phyloP scores from a whole-genome alignment of 2,113 vertebrate genomes.

The Scartelaos histophorus region DNA sequence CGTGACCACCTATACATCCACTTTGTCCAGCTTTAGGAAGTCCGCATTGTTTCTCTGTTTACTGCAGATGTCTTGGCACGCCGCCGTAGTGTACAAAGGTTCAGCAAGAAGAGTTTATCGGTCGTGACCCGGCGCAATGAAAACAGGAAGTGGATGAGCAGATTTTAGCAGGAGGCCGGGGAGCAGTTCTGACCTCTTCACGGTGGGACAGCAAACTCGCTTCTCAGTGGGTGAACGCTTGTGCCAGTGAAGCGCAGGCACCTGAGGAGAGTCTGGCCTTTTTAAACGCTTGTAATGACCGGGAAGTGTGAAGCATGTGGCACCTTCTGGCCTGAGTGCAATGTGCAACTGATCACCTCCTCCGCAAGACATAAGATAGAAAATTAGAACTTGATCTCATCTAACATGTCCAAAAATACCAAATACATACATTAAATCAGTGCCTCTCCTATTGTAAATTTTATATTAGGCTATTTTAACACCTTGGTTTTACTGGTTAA shows the following conservation, averaged over 20 bases:
- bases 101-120: constrained; percentile 15
- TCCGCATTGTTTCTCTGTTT: constrained; percentile 28
- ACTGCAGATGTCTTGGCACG: constrained; percentile 19
- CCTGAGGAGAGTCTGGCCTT: constrained; percentile 39
- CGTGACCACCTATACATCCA: neutral
- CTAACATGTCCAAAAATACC: too few relatives aligned
- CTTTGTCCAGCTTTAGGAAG: constrained; percentile 4
- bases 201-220: constrained; percentile 22
- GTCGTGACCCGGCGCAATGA: constrained; percentile 2
- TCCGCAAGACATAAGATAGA: neutral
- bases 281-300: constrained; percentile 48
- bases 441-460: too few relatives aligned
- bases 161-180: neutral
- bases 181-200: constrained; percentile 11
- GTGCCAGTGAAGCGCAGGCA: constrained; percentile 19
- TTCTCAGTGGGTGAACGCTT: constrained; percentile 34
- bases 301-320: constrained; percentile 1
- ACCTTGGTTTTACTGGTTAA: too few relatives aligned
- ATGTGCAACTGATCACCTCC: neutral
- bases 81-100: constrained; percentile 11
- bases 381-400: neutral
- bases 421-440: too few relatives aligned
- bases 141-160: constrained; percentile 49
- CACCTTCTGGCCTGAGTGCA: neutral
- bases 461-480: too few relatives aligned